Conservation (phyloP, 2,888 invertebrate genomes). For the Hipparchia semele region DNA sequence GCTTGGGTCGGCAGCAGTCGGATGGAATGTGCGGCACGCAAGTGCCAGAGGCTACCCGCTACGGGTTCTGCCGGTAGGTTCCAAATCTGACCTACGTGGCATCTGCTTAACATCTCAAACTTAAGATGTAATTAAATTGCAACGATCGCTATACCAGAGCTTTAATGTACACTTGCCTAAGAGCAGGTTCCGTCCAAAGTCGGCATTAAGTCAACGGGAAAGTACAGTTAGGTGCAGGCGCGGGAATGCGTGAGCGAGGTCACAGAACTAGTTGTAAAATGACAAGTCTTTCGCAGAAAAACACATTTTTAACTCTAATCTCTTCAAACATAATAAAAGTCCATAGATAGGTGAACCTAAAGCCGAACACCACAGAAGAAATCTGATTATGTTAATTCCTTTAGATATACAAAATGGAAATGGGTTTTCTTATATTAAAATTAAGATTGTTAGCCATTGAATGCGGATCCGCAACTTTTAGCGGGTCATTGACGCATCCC, state of each 20-base stretch:
- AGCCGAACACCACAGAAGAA: neutral
- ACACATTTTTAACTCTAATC: constrained; percentile 53
- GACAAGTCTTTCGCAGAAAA: constrained; percentile 77
- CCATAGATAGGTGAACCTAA: neutral
- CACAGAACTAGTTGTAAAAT: constrained; percentile 82
- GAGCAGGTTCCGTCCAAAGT: constrained; percentile 82
- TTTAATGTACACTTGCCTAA: constrained; percentile 78
- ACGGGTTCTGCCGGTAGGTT: constrained; percentile 59
- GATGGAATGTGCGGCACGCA: constrained; percentile 76
- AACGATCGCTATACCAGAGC: constrained; percentile 73
- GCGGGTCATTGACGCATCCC: constrained; percentile 81
- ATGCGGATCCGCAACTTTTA: constrained; percentile 79
- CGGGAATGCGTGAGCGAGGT: constrained; percentile 84
- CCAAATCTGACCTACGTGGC: constrained; percentile 66
- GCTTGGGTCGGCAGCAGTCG: constrained; percentile 61
- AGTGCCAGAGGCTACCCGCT: constrained; percentile 51
- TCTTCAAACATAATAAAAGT: neutral
- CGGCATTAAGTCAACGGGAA: constrained; percentile 81
- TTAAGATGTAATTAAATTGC: constrained; percentile 82
- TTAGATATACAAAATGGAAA: constrained; percentile 9
- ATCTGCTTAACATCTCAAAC: constrained; percentile 67
- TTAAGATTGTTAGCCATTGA: constrained; percentile 51
- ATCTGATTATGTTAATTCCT: constrained; percentile 3
- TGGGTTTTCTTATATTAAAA: constrained; percentile 28
- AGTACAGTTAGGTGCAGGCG: constrained; percentile 83